phyloP scores from a whole-genome alignment of 2,797 vertebrate genomes.

The Tinamus major region DNA sequence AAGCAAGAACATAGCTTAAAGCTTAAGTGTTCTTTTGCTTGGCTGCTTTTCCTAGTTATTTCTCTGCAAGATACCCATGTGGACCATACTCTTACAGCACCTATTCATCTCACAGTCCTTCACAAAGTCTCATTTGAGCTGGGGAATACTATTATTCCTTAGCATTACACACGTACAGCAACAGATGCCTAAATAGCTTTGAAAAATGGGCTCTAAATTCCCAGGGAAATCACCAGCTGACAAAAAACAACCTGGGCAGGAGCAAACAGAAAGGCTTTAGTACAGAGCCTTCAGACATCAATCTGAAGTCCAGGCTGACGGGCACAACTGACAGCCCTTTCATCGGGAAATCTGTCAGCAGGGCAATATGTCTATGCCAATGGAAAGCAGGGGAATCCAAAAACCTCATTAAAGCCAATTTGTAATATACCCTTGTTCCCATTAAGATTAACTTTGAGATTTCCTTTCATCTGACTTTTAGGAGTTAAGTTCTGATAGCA shows the following conservation, averaged over 20 bases:
- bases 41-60: background rate
- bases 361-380: rapidly evolving
- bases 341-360: background rate
- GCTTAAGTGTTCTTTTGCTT: background rate
- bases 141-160: background rate
- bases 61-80: background rate
- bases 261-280: background rate
- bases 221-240: background rate
- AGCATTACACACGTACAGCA: background rate
- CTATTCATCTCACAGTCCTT: background rate
- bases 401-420: background rate
- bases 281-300: background rate
- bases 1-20: background rate
- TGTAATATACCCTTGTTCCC: background rate
- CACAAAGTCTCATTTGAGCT: background rate
- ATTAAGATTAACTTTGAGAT: rapidly evolving
- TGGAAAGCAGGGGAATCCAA: background rate
- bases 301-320: background rate
- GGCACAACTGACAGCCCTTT: background rate
- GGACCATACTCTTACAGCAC: background rate
- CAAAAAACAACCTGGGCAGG: rapidly evolving
- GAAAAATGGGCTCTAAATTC: background rate
- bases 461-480: background rate
- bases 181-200: background rate
- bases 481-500: background rate